Percentiles rank a stretch among this genome's conserved stretches.
Evolutionary conservation across 2,113 vertebrate species (phyloP).

Genomic region (Cheirogaleus medius): DNA sequence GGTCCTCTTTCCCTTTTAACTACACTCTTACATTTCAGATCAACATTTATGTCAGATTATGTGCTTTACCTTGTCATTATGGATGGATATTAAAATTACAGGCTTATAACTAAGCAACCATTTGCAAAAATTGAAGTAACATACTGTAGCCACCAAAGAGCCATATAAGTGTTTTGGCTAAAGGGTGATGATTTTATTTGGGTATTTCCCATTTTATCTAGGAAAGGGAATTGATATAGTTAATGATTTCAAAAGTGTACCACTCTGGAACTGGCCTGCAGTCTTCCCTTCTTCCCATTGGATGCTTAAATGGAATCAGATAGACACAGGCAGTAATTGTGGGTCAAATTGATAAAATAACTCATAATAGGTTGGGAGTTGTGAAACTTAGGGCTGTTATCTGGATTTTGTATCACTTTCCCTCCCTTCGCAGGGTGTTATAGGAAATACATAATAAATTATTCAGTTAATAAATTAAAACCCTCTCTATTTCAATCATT

Average conservation of each 20-base stretch:
- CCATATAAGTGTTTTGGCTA: neutral
- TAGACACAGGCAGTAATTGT: neutral
- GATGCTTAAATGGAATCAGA: neutral
- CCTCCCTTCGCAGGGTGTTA: neutral
- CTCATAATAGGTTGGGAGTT: neutral
- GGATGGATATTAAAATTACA: slow-evolving; percentile 79
- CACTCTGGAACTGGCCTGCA: neutral
- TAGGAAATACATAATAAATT: neutral
- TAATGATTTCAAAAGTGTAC: neutral
- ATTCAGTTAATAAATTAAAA: slow-evolving; percentile 34
- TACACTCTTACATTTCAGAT: slow-evolving; percentile 59
- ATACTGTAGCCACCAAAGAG: neutral
- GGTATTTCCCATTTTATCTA: neutral
- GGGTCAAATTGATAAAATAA: neutral
- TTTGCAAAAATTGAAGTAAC: slow-evolving; percentile 40
- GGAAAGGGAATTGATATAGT: neutral
- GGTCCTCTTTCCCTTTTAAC: slow-evolving; percentile 15
- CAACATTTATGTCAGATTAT: slow-evolving; percentile 79
- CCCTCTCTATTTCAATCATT: neutral
- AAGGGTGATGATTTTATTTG: slow-evolving; percentile 29
- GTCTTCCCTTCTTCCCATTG: neutral
- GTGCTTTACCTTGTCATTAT: slow-evolving; percentile 79
- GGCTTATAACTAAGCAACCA: slow-evolving; percentile 73
- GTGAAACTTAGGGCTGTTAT: neutral
- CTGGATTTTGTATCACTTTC: slow-evolving; percentile 30